Evolutionary conservation across 2,888 invertebrate species (phyloP).

Genomic region (Tholera decimalis): DNA sequence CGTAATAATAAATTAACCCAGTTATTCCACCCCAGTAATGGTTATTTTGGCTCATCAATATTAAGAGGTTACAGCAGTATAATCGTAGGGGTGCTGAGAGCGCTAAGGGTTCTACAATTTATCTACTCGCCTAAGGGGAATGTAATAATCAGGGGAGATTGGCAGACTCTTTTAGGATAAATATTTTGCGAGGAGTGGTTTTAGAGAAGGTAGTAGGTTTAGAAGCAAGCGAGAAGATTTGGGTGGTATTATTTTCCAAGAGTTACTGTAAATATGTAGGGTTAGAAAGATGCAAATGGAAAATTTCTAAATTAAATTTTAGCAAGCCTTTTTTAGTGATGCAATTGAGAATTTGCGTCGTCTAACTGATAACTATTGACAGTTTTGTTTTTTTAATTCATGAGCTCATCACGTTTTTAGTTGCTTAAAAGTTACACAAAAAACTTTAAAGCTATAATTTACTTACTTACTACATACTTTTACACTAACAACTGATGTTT

Average conservation of each 20-base stretch:
- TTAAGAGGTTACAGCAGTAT: conserved; percentile 69
- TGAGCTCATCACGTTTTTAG: no score
- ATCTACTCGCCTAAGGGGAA: conserved; percentile 69
- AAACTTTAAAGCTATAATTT: no score
- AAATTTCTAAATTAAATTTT: no score
- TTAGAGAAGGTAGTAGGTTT: conserved; percentile 24
- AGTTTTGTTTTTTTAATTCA: no score
- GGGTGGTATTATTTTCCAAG: conserved; percentile 7
- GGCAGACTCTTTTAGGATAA: conserved; percentile 70
- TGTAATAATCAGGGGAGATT: conserved; percentile 75
- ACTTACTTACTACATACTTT: no score
- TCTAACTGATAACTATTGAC: no score
- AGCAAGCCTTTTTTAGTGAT: not conserved
- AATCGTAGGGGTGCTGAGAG: conserved; percentile 66
- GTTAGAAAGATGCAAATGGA: not conserved
- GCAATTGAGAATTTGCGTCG: not conserved
- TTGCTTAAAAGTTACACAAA: no score
- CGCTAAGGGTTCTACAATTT: conserved; percentile 67
- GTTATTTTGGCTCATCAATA: conserved; percentile 72
- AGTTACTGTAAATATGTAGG: not conserved
- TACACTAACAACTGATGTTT: no score
- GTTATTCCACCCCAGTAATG: conserved; percentile 64
- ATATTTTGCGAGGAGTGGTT: conserved; percentile 55
- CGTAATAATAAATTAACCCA: conserved; percentile 60
- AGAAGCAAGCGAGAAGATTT: conserved; percentile 13